Percentiles rank a stretch among this genome's conserved stretches.
Evolutionary conservation across 2,113 vertebrate species (phyloP).

Genomic region (Cyphomyrus discorhynchus): DNA sequence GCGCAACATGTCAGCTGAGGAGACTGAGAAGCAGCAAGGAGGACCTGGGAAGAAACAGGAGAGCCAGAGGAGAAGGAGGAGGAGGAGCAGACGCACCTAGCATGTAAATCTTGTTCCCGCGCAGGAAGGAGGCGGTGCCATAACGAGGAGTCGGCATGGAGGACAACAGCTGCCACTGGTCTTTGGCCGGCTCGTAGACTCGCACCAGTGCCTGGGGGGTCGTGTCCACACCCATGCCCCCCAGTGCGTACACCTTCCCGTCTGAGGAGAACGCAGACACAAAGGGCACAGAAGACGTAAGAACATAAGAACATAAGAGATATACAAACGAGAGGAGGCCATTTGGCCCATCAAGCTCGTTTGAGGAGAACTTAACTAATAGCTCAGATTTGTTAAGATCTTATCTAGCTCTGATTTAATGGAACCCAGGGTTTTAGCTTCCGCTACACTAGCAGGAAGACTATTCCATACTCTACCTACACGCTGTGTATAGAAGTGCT

Average conservation of each 20-base stretch:
- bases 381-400: no score
- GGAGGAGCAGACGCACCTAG: slow-evolving; percentile 57
- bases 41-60: neutral
- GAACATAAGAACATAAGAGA: no score
- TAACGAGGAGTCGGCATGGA: slow-evolving; percentile 96
- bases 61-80: neutral
- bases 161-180: slow-evolving; percentile 79
- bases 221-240: slow-evolving; percentile 89
- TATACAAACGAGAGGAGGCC: no score
- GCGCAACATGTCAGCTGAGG: neutral
- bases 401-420: no score
- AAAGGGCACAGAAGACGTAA: slow-evolving; percentile 18
- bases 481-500: no score
- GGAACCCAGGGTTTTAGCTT: no score
- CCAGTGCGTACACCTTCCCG: slow-evolving; percentile 79
- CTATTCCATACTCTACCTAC: no score
- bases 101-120: slow-evolving; percentile 84
- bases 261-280: slow-evolving; percentile 61
- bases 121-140: slow-evolving; percentile 77
- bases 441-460: no score
- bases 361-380: no score
- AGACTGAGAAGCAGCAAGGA: neutral
- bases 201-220: slow-evolving; percentile 84
- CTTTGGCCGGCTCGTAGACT: slow-evolving; percentile 77
- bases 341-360: no score